phyloP scores from a whole-genome alignment of 2,888 invertebrate genomes.

The Caenorhabditis imperialis region DNA sequence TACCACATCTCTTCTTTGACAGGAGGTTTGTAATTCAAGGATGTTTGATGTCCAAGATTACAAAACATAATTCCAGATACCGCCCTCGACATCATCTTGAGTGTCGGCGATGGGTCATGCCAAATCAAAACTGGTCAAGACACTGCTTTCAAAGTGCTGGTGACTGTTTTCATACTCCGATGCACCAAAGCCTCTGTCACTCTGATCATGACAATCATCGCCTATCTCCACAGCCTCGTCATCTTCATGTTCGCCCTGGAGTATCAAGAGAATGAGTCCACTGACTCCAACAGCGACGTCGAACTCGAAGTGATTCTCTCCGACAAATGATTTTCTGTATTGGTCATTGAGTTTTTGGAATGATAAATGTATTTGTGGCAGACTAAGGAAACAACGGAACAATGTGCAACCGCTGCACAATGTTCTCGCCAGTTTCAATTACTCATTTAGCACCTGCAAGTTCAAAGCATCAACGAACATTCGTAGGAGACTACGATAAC shows the following conservation, averaged over 20 bases:
- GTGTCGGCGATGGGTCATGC: constrained; percentile 10
- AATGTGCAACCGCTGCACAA: no score
- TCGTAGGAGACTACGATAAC: no score
- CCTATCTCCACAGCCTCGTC: constrained; percentile 4
- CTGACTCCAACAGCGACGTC: no score
- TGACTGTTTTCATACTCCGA: constrained; percentile 4
- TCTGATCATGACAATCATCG: constrained; percentile 1
- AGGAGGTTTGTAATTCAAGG: constrained; percentile 5
- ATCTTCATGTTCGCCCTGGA: constrained; percentile 7
- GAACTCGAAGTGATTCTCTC: no score
- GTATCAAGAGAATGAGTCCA: neutral
- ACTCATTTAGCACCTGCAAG: no score
- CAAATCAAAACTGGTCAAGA: neutral
- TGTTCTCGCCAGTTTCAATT: no score
- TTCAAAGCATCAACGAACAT: no score
- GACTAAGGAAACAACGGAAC: no score
- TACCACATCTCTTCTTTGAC: constrained; percentile 19
- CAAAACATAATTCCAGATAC: constrained; percentile 17
- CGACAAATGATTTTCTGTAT: no score
- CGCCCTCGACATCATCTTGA: constrained; percentile 19
- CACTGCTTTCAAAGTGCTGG: neutral
- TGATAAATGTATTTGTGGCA: no score
- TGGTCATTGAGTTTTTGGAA: no score
- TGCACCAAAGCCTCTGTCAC: constrained; percentile 13
- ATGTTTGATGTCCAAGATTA: neutral